Evolutionary conservation across 1,140 invertebrate species (phyloP), one percentile per base, ranked within the genome.

Genomic region (Alviniconcha marisindica): DNA sequence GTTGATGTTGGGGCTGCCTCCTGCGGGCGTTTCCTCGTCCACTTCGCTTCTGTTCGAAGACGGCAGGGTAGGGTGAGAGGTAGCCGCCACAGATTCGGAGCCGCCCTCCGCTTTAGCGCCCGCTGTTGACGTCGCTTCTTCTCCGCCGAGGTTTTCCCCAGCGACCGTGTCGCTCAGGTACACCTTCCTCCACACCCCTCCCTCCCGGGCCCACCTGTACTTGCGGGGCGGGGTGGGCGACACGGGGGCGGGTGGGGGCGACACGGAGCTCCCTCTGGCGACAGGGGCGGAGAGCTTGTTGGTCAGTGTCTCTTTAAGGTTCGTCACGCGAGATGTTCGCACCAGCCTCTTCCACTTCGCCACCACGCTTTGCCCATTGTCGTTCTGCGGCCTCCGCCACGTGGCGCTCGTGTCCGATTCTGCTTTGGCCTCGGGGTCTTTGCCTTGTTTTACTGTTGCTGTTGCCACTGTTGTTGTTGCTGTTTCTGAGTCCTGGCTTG

Each of bases 141-240:
- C 48, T 77, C 38, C 48, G 15, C 69, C 60, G 14, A 1, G 12
- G 24, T 28, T 18, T 28, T 7, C 2, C 18, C 15, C 14, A n/a
- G n/a, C n/a, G n/a, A n/a, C n/a, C 1, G 44, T 31, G 3, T 83
- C 84, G 33, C 77, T 66, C 28, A 83, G 77, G 36, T 85, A 85
- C 5, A 83, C 54, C 31, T 85, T 85, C 44, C 77, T 83, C 84
- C 84, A 85, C 0, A 85, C 81, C 0, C 84, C 84, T 14, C 81
- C 48, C 7, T 85, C 84, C 10, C 82, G 44, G 18, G 81, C 84
- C 84, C 84, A 85, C 40, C 81, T 83, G 73, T 83, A 85, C 78
- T 81, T 85, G n/a, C 81, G 54, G 15, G 81, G 82, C 2, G 82
- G 84, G 24, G 77, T 77, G 18, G 82, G 84, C 3, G 84, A 83